phyloP scores from a whole-genome alignment of 1,140 invertebrate genomes.

The Schlechtendalia chinensis region DNA sequence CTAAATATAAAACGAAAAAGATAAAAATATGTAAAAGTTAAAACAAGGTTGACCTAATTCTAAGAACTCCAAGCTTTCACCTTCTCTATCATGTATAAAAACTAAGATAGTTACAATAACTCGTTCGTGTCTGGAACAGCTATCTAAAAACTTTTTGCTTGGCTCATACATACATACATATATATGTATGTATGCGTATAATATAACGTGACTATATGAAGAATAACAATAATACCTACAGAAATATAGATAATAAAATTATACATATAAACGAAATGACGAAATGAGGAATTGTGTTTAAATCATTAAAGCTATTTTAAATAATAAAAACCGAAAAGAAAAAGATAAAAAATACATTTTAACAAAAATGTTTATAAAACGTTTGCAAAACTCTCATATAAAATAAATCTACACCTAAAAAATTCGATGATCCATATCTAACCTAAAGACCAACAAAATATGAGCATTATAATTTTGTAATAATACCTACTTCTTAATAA shows the following conservation, averaged over 20 bases:
- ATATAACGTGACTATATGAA: conserved; percentile 4
- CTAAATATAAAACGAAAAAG: background rate
- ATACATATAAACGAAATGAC: background rate
- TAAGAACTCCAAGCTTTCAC: background rate
- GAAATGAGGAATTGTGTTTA: background rate
- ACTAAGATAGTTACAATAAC: conserved; percentile 15
- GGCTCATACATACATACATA: background rate
- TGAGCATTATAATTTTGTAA: background rate
- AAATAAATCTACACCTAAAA: background rate
- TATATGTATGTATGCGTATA: too few species aligned
- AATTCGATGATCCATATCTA: background rate
- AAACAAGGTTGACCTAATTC: conserved; percentile 10
- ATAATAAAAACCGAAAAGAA: background rate
- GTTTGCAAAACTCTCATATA: background rate
- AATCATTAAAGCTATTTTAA: background rate
- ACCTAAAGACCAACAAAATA: conserved; percentile 4
- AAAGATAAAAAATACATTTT: background rate
- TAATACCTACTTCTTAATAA: background rate
- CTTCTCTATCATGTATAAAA: background rate
- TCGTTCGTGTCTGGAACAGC: conserved; percentile 22
- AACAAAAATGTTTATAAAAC: background rate
- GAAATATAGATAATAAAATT: conserved; percentile 1
- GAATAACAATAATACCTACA: background rate
- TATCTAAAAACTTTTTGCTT: conserved; percentile 16
- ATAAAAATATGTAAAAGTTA: background rate